Evolutionary conservation across 1,140 invertebrate genomes (phyloP), one percentile per base, ranked within the genome.

Genomic region (Heliconius eleuchia): DNA sequence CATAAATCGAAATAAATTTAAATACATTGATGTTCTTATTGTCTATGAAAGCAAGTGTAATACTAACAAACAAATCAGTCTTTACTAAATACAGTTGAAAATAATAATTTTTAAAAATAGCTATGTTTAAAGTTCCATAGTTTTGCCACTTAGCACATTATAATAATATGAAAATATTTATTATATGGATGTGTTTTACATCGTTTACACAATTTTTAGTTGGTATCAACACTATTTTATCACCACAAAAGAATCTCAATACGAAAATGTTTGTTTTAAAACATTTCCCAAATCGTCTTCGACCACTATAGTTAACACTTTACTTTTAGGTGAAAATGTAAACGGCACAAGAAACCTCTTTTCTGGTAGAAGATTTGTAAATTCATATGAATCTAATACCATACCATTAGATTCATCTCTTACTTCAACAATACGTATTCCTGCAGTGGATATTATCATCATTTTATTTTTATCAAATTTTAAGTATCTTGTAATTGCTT

Each of bases 391-490:
- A 85, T 96, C 95, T 80, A 96, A 91, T 39, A 97, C 96, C 90
- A 95, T 92, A 66, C 96, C 95, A 79, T 95, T 95, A 42, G 95
- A 94, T 60, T 95, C 95, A 80, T 95, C 95, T 82, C 97, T 93
- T 60, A 97, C 94, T 94, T 97, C 97, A 50, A 97, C 95, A 57
- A 97, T 95, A 82, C 96, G 93, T 71, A 97, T 94, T n/a, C 97
- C 97, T 83, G 92, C 93, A 37, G 95, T 95, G 7, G 96, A 96
- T 83, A 95, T 95, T 37, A 97, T 95, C 89, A 96, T 92, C 92
- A 95, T 95, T 88, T 96, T 95, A 83, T 95, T 91, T 87, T 92
- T 90, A 81, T 96, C 95, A 85, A 95, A 95, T 88, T 95, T 95
- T 70, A 95, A 84, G 80, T 95, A 95, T 89, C 94, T 91, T 55